These are phyloP conservation scores for Platypus cylindrus DNA, from an alignment of 2,888 invertebrate genomes.

Conservation along the genomic window DNA sequence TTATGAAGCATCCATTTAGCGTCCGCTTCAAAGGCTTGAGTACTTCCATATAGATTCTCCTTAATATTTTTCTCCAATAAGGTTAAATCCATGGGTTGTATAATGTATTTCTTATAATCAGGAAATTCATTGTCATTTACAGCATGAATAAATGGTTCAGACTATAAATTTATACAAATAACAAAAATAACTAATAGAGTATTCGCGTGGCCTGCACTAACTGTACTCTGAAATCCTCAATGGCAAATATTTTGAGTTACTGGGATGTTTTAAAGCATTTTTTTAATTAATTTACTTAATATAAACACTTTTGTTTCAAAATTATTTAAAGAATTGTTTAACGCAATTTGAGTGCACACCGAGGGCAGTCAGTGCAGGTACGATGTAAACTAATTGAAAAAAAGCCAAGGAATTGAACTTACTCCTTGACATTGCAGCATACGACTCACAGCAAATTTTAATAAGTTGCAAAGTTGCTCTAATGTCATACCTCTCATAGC, in stretches of 20 bases:
- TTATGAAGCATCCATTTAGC: constrained; percentile 91
- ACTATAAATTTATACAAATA: constrained; percentile 39
- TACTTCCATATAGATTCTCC: constrained; percentile 66
- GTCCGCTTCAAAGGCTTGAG: constrained; percentile 81
- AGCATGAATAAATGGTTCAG: constrained; percentile 65
- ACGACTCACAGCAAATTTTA: constrained; percentile 65
- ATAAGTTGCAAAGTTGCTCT: constrained; percentile 63
- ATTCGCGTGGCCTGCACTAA: too few species aligned
- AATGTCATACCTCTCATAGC: constrained; percentile 60
- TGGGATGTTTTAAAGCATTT: not conserved
- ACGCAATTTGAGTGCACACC: too few species aligned
- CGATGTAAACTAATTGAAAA: too few species aligned
- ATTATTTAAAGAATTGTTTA: too few species aligned
- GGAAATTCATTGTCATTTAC: constrained; percentile 60
- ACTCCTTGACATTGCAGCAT: constrained; percentile 76
- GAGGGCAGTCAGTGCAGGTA: too few species aligned
- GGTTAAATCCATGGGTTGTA: constrained; percentile 76
- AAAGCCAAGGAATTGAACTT: too few species aligned
- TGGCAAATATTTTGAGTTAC: not conserved
- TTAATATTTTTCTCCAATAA: constrained; percentile 65
- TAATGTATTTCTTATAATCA: constrained; percentile 68
- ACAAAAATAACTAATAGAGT: too few species aligned
- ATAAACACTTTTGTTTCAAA: too few species aligned
- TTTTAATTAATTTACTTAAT: too few species aligned
- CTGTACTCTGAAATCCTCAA: too few species aligned